Conservation (phyloP, 1,140 invertebrate genomes). For the Centruroides sculpturatus region DNA sequence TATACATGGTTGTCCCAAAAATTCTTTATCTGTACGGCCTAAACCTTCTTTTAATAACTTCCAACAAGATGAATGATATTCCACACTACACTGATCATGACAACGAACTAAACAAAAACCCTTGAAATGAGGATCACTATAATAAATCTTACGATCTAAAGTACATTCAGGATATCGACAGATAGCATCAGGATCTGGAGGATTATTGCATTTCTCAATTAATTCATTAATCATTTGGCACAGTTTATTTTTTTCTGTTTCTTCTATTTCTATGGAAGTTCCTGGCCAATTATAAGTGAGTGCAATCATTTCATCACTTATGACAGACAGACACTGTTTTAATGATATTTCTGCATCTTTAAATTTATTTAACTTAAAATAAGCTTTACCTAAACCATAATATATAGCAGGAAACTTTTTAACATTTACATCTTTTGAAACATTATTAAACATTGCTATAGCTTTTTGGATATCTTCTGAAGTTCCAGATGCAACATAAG, state of each 20-base stretch:
- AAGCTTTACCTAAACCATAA: background rate
- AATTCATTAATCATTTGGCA: conserved; percentile 1
- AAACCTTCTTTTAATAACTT: background rate
- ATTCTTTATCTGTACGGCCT: conserved; percentile 5
- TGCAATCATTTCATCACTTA: background rate
- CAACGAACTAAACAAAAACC: conserved; percentile 1
- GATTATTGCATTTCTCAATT: conserved; percentile 9
- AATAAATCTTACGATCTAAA: conserved; percentile 3
- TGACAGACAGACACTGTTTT: background rate
- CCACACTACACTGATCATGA: conserved; percentile 4
- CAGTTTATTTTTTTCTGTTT: conserved; percentile 1
- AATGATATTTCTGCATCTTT: conserved; percentile 1
- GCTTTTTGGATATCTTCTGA: conserved; percentile 1
- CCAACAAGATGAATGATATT: conserved; percentile 10
- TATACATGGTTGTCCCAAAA: conserved; percentile 1
- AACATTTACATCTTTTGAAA: background rate
- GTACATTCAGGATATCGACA: conserved; percentile 3
- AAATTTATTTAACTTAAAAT: conserved; percentile 3
- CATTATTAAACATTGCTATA: conserved; percentile 1
- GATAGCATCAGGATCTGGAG: conserved; percentile 5
- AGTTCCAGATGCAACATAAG: conserved; percentile 1
- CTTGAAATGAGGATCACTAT: conserved; percentile 8
- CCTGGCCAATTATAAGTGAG: conserved; percentile 6
- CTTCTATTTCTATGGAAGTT: background rate
- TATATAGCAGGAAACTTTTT: conserved; percentile 2